These are phyloP conservation scores for Callocephalon fimbriatum DNA, from an alignment of 2,113 vertebrate genomes.

Conservation along the genomic window DNA sequence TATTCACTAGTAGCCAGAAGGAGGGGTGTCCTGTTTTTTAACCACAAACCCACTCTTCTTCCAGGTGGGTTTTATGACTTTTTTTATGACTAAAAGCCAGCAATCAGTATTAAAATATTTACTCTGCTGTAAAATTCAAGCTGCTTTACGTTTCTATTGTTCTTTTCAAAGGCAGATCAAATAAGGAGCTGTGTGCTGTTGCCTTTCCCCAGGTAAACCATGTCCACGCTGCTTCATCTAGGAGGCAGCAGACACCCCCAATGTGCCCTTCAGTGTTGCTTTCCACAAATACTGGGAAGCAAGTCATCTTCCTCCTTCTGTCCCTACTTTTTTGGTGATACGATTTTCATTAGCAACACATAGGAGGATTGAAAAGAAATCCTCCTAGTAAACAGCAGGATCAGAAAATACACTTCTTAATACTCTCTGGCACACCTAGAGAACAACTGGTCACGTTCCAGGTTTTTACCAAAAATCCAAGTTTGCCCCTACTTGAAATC, in stretches of 20 bases:
- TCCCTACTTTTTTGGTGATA: not conserved
- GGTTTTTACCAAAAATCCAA: not conserved
- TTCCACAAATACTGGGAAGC: not conserved
- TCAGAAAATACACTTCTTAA: not conserved
- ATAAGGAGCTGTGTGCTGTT: not conserved
- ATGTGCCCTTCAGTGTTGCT: not conserved
- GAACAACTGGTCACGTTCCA: not conserved
- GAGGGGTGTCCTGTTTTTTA: not conserved
- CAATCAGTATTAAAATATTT: not conserved
- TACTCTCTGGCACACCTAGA: not conserved
- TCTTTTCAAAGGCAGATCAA: not conserved
- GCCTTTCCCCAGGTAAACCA: not conserved
- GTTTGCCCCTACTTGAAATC: not conserved
- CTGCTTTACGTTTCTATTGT: not conserved
- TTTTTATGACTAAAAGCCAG: not conserved
- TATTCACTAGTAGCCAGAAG: not conserved
- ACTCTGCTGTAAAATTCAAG: not conserved
- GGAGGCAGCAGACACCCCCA: not conserved
- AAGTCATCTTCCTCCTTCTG: not conserved
- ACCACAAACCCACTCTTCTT: not conserved
- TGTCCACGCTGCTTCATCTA: not conserved
- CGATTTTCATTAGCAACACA: not conserved
- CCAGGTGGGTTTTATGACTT: no score
- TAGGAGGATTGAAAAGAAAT: not conserved
- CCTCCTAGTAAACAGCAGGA: not conserved